phyloP scores from a whole-genome alignment of 1,140 invertebrate genomes.

The Delia radicum region DNA sequence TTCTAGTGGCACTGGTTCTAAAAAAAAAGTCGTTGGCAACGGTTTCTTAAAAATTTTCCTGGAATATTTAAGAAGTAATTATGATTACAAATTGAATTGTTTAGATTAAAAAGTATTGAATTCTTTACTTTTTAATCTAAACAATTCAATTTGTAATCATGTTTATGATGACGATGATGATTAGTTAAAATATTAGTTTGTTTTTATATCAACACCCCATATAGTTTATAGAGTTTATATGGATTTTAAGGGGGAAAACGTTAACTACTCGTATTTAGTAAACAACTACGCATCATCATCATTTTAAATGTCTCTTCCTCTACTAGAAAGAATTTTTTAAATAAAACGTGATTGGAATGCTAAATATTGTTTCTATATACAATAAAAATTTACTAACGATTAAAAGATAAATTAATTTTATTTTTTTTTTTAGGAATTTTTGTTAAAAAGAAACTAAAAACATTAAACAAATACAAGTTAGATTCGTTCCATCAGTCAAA shows the following conservation, averaged over 20 bases:
- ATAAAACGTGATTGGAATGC: slow-evolving; percentile 8
- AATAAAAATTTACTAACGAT: neutral
- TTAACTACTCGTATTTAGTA: neutral
- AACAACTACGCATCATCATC: neutral
- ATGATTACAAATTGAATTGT: too few relatives aligned
- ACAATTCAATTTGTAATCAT: neutral
- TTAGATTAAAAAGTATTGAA: too few relatives aligned
- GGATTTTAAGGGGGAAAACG: neutral
- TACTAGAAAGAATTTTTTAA: neutral
- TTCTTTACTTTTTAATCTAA: too few relatives aligned
- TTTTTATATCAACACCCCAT: slow-evolving; percentile 12
- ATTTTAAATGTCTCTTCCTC: neutral
- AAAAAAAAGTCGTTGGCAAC: too few relatives aligned
- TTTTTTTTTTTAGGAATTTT: neutral
- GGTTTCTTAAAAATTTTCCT: too few relatives aligned
- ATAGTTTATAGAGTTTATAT: neutral
- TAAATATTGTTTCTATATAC: neutral
- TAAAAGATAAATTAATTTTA: neutral
- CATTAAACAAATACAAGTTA: neutral
- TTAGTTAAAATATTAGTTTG: slow-evolving; percentile 8
- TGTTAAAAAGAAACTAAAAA: neutral
- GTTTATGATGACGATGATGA: neutral
- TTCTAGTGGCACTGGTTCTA: too few relatives aligned
- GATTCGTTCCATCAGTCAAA: neutral
- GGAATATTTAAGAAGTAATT: too few relatives aligned